Evolutionary conservation across 1,140 invertebrate genomes (phyloP).

Genomic region (Danaus melanippus): DNA sequence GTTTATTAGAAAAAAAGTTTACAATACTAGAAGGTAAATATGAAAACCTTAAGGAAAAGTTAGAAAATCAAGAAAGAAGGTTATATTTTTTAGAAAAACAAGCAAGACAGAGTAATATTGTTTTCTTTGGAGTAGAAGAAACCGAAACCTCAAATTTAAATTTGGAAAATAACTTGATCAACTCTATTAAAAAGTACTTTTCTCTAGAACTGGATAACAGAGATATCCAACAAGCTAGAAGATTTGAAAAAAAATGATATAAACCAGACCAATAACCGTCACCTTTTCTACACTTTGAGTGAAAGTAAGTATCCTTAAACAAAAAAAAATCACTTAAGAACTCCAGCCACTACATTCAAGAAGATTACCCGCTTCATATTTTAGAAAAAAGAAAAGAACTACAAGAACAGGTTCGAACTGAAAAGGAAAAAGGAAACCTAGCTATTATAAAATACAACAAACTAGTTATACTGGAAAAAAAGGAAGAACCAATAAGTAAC

Average conservation of each 20-base stretch:
- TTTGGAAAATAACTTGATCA: slow-evolving; percentile 3
- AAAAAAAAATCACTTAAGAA: slow-evolving; percentile 8
- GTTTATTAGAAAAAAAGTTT: slow-evolving; percentile 8
- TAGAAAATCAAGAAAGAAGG: slow-evolving; percentile 9
- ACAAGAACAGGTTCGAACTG: slow-evolving; percentile 18
- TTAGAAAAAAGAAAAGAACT: slow-evolving; percentile 16
- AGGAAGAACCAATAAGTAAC: neutral
- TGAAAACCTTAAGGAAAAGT: slow-evolving; percentile 10
- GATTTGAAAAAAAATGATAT: slow-evolving; percentile 5
- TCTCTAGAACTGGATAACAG: neutral
- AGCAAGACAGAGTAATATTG: slow-evolving; percentile 4
- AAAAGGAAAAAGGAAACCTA: slow-evolving; percentile 18
- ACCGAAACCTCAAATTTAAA: slow-evolving; percentile 5
- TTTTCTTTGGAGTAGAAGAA: slow-evolving; percentile 12
- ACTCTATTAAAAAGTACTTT: slow-evolving; percentile 5
- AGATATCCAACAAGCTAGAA: slow-evolving; percentile 4
- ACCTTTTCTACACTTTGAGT: slow-evolving; percentile 13
- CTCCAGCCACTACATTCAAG: slow-evolving; percentile 13
- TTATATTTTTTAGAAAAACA: slow-evolving; percentile 11
- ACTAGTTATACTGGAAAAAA: slow-evolving; percentile 17
- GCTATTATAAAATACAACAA: slow-evolving; percentile 25
- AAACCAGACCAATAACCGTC: slow-evolving; percentile 11
- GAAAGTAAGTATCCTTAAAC: slow-evolving; percentile 10
- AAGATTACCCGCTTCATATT: slow-evolving; percentile 9
- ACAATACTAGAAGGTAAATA: neutral